Base-by-base conservation (phyloP, 2,113 vertebrate species). In the Xerus inauris region DNA sequence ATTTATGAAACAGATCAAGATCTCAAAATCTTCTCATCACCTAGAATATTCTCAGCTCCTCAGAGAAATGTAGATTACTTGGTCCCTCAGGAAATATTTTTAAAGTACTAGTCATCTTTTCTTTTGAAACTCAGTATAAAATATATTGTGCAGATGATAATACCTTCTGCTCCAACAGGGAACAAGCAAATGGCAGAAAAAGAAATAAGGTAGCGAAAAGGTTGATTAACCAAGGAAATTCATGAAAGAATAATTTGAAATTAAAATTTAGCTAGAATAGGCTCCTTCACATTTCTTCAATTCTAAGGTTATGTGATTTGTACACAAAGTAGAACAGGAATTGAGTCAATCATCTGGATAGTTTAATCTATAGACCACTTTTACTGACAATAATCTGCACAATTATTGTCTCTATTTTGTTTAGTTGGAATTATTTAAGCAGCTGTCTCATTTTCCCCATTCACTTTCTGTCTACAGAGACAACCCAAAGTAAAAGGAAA, bases 111-210 rank as follows among this genome's bases (percentile, higher is more conserved):
- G 16, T 92, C 49, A 72, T 42, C 16, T 94, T 94, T 94, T 82
- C 28, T 96, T 94, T 96, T 81, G 7, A 96, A 91, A 91, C 14
- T 76, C 51, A 62, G 11, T 22, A 35, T 65, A 57, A 89, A 95
- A 73, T 40, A n/a, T 35, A 88, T 49, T 82, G 14, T 49, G 24
- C 14, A 10, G 28, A 35, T 35, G 69, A 32, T 26, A 87, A 10
- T 12, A 62, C 19, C 8, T 51, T 35, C 8, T 83, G 97, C 59
- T 79, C 7, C 12, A 87, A n/a, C 1, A 94, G 22, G 3, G 32
- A 59, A 72, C 2, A 85, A 8, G 20, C 28, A 80, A 92, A 20
- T 19, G n/a, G n/a, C 6, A 47, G 47, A 85, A 87, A 54, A 81
- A 76, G 3, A 35, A 85, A 14, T 22, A 73, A 62, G 10, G 11